Conservation (phyloP, 1,140 invertebrate genomes). For the Ctenoplectra terminalis region DNA sequence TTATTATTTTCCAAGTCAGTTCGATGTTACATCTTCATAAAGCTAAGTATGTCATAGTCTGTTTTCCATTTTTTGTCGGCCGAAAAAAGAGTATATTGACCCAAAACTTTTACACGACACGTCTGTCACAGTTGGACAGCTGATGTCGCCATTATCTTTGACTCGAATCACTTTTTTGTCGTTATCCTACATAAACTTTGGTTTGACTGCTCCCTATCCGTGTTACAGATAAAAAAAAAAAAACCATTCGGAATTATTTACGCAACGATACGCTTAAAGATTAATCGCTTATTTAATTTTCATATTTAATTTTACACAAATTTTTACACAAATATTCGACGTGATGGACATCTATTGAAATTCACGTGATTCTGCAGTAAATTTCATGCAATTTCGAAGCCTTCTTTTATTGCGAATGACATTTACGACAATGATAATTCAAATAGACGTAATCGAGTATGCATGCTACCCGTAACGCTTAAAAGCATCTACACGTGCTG, state of each 20-base stretch:
- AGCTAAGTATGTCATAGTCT: not conserved
- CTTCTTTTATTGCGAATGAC: not conserved
- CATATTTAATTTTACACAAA: not conserved
- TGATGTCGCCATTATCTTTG: not conserved
- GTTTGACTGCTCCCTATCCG: not conserved
- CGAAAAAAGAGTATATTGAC: not conserved
- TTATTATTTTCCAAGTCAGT: not conserved
- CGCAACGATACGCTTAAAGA: not conserved
- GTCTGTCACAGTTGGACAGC: not conserved
- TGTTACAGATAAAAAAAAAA: not conserved
- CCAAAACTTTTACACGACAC: not conserved
- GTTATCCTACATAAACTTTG: not conserved
- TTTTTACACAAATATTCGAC: not conserved
- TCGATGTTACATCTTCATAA: not conserved
- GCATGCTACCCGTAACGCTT: too few relatives aligned
- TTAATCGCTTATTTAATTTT: not conserved
- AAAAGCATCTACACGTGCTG: too few relatives aligned
- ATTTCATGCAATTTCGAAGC: not conserved
- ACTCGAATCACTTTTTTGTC: not conserved
- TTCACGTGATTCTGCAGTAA: not conserved
- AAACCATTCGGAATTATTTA: not conserved
- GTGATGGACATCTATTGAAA: not conserved
- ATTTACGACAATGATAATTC: not conserved
- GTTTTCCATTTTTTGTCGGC: not conserved
- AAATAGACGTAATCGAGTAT: not conserved